These are phyloP conservation scores for Phymorhynchus buccinoides DNA, from an alignment of 1,140 invertebrate genomes.

Conservation along the genomic window DNA sequence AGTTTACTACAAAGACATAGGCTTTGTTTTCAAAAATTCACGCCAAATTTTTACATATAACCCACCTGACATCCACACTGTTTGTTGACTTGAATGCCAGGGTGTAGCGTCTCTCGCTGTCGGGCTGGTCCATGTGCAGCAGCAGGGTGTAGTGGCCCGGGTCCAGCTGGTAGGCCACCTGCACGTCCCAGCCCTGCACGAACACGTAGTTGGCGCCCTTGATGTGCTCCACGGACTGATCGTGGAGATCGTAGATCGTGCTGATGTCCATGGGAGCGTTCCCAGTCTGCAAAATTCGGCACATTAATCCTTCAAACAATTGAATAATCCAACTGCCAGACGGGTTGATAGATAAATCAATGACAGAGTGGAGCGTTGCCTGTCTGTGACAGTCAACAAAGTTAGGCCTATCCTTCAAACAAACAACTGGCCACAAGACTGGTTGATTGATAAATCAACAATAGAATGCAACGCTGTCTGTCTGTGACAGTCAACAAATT, in stretches of 20 bases:
- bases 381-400: too few species aligned
- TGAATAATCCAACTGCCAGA: too few species aligned
- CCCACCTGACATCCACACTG: conserved; percentile 41
- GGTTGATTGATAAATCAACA: too few species aligned
- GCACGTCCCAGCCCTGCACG: conserved; percentile 39
- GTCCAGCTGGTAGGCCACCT: conserved; percentile 39
- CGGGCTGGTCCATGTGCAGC: conserved; percentile 45
- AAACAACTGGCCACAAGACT: too few species aligned
- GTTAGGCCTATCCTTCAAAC: too few species aligned
- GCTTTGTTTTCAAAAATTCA: too few species aligned
- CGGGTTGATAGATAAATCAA: too few species aligned
- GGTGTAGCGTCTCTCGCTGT: conserved; percentile 36
- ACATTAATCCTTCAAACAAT: too few species aligned
- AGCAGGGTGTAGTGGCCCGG: conserved; percentile 42
- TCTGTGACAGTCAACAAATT: too few species aligned
- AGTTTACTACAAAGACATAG: too few species aligned
- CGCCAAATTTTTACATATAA: background rate
- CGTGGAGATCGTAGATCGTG: conserved; percentile 41
- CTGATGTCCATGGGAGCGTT: conserved; percentile 36
- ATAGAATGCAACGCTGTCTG: too few species aligned
- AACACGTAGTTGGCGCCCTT: conserved; percentile 37
- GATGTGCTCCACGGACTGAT: background rate
- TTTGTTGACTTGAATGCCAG: conserved; percentile 40
- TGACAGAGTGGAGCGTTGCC: too few species aligned
- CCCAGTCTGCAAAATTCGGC: background rate